A percentile compares a stretch with the other conserved stretches of the same genome.
phyloP scores from a whole-genome alignment of 2,113 vertebrate genomes.

The Xenopus laevis region DNA sequence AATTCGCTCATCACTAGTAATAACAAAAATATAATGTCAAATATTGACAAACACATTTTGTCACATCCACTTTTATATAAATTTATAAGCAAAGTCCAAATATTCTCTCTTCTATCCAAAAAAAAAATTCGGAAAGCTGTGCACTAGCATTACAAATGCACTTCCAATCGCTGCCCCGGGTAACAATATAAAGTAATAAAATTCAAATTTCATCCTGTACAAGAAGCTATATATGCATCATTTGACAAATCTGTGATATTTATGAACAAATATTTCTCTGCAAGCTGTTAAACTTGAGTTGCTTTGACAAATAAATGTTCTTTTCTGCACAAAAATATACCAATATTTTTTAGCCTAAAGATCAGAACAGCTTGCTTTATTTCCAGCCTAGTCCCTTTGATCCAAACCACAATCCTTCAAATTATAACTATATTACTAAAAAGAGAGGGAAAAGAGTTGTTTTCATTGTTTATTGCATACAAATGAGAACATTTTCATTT shows the following conservation, averaged over 20 bases:
- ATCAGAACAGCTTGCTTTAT: neutral
- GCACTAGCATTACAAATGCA: neutral
- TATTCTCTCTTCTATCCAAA: too few relatives aligned
- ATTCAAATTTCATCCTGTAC: neutral
- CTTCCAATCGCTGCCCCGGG: neutral
- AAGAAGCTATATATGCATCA: neutral
- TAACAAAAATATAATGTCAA: too few relatives aligned
- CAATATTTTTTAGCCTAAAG: neutral
- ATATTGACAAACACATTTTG: too few relatives aligned
- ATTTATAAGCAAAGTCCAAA: too few relatives aligned
- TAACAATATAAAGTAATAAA: slow-evolving; percentile 4
- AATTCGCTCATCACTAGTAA: too few relatives aligned
- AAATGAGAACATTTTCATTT: slow-evolving; percentile 17
- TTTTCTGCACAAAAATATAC: neutral
- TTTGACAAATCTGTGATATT: slow-evolving; percentile 1
- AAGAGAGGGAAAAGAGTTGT: neutral
- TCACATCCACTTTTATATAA: too few relatives aligned
- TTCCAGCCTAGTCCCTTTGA: neutral
- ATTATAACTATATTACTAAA: neutral
- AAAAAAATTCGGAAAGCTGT: neutral
- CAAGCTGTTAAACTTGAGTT: neutral
- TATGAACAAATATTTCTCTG: neutral
- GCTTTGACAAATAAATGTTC: neutral
- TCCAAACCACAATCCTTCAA: neutral
- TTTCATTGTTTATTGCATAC: neutral